phyloP scores from a whole-genome alignment of 2,888 invertebrate species.

The Pomacea canaliculata region DNA sequence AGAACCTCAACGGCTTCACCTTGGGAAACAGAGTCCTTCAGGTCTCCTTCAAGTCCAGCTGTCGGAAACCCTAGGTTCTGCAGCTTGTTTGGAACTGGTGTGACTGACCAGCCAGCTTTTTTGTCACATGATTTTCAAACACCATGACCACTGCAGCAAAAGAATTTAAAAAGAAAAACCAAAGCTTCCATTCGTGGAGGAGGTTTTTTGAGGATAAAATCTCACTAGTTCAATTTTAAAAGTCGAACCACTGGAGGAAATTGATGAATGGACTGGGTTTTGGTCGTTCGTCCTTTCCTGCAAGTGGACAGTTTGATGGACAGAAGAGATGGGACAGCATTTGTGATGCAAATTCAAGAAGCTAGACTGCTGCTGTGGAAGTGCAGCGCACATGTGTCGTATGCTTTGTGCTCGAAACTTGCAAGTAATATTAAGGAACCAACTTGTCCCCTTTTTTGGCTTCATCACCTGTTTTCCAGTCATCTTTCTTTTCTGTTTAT shows the following conservation, averaged over 20 bases:
- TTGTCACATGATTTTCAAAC: neutral
- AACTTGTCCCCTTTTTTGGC: too few species aligned
- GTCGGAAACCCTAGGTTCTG: slow-evolving; percentile 73
- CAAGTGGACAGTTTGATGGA: neutral
- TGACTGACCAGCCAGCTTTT: neutral
- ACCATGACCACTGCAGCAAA: neutral
- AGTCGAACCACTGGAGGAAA: neutral
- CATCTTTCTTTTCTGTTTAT: too few species aligned
- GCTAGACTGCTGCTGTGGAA: neutral
- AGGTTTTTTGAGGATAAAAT: too few species aligned
- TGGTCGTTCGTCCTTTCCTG: neutral
- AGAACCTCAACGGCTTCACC: slow-evolving; percentile 95
- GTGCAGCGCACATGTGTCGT: neutral
- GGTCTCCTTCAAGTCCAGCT: slow-evolving; percentile 92
- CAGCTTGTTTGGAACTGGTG: neutral
- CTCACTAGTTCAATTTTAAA: too few species aligned
- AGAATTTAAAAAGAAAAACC: neutral
- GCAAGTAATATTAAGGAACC: too few species aligned
- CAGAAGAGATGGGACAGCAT: slow-evolving; percentile 11
- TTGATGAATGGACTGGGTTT: slow-evolving; percentile 5
- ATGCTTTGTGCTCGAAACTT: slow-evolving; percentile 6
- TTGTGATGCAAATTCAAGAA: slow-evolving; percentile 25
- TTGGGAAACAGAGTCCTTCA: slow-evolving; percentile 95
- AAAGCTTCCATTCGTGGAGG: neutral
- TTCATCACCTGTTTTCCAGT: too few species aligned